phyloP scores from a whole-genome alignment of 2,888 invertebrate genomes.

The Gasteruption jaculator region DNA sequence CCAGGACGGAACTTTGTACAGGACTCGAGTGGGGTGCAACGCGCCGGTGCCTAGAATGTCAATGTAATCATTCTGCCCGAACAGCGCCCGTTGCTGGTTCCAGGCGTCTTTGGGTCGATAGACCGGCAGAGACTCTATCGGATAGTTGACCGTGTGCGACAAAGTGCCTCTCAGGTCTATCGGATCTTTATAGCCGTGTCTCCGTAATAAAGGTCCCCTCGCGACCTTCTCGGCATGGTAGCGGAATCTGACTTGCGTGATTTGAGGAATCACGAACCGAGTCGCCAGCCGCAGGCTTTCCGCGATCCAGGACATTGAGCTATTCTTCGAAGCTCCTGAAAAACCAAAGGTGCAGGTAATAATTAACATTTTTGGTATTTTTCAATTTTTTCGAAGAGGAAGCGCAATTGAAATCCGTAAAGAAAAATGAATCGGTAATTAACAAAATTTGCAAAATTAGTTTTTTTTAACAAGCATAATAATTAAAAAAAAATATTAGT shows the following conservation, averaged over 20 bases:
- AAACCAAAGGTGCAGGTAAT: too few relatives aligned
- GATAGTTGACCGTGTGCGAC: conserved; percentile 61
- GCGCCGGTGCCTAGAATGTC: conserved; percentile 87
- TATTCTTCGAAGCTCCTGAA: too few relatives aligned
- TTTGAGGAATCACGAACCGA: conserved; percentile 44
- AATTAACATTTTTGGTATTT: too few relatives aligned
- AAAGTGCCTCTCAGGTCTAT: conserved; percentile 65
- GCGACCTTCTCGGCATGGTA: conserved; percentile 58
- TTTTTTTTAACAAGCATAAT: too few relatives aligned
- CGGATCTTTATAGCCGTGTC: conserved; percentile 69
- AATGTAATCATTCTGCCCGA: conserved; percentile 96
- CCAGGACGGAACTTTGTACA: conserved; percentile 87
- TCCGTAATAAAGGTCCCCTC: conserved; percentile 58
- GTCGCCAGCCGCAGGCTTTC: conserved; percentile 21
- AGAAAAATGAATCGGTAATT: too few relatives aligned
- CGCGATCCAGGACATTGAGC: conserved; percentile 35
- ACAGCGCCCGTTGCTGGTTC: conserved; percentile 73
- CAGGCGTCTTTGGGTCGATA: conserved; percentile 73
- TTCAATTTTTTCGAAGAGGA: too few relatives aligned
- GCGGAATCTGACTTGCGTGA: conserved; percentile 53
- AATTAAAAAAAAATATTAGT: too few relatives aligned
- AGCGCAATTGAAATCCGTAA: too few relatives aligned
- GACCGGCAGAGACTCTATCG: conserved; percentile 61
- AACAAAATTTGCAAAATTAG: too few relatives aligned
- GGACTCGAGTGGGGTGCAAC: conserved; percentile 76